Percentiles rank a stretch among this genome's conserved stretches.
phyloP scores from a whole-genome alignment of 2,113 vertebrate species.

The Pterocles gutturalis region DNA sequence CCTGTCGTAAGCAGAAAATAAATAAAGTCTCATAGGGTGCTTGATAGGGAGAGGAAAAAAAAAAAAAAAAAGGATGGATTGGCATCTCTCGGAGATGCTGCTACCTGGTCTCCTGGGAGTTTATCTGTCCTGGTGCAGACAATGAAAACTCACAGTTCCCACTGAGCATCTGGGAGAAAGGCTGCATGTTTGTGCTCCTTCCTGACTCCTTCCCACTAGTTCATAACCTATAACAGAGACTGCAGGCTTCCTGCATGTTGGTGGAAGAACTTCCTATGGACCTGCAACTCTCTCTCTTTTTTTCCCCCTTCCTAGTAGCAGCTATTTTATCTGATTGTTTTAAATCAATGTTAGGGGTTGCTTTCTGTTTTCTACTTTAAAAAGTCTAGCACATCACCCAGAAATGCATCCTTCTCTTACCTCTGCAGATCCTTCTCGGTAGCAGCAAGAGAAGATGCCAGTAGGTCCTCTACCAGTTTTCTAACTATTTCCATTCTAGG shows the following conservation, averaged over 20 bases:
- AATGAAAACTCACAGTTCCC: not conserved
- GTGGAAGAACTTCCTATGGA: not conserved
- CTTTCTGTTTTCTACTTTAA: not conserved
- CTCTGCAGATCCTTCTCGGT: not conserved
- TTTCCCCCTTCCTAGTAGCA: not conserved
- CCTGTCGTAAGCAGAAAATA: not conserved
- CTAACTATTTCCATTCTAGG: not conserved
- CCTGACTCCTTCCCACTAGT: not conserved
- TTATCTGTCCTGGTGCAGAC: not conserved
- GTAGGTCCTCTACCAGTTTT: not conserved
- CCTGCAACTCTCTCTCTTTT: not conserved
- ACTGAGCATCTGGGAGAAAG: not conserved
- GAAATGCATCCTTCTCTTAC: not conserved
- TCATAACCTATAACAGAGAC: not conserved
- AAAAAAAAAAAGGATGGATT: not conserved
- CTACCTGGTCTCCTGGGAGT: not conserved
- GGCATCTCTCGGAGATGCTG: not conserved
- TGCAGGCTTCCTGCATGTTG: not conserved
- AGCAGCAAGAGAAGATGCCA: not conserved
- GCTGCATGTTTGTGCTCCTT: not conserved
- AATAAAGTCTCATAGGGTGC: not conserved
- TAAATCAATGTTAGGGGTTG: too few relatives aligned
- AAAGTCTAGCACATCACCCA: not conserved
- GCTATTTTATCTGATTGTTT: not conserved
- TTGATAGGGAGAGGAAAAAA: fast-evolving